Evolutionary conservation across 2,888 invertebrate genomes (phyloP).

Genomic region (Lepidocyrtoides sp.): DNA sequence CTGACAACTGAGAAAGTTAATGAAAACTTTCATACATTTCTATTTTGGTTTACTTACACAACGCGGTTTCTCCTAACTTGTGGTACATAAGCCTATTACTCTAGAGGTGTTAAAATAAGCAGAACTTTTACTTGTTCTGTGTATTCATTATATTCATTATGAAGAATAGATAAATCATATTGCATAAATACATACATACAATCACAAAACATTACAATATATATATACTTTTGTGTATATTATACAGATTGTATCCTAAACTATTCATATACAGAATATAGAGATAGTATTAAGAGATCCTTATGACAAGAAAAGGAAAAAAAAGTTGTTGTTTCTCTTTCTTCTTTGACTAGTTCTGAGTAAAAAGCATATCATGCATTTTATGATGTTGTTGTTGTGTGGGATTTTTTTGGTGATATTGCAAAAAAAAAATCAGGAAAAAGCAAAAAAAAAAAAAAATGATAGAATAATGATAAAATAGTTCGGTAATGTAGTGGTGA

Average conservation of each 20-base stretch:
- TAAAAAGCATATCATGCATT: conserved; percentile 41
- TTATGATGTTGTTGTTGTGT: conserved; percentile 45
- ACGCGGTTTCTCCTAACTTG: no score
- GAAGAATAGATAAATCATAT: no score
- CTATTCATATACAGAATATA: background rate
- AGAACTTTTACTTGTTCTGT: no score
- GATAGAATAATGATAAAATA: conserved; percentile 61
- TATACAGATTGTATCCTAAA: background rate
- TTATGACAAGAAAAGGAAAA: conserved; percentile 54
- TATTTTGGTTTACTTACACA: no score
- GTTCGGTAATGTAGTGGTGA: conserved; percentile 1
- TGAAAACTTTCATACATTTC: no score
- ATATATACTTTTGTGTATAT: background rate
- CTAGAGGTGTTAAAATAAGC: no score
- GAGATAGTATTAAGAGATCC: conserved; percentile 43
- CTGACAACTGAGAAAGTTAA: no score
- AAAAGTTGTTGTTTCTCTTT: conserved; percentile 44
- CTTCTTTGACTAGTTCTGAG: background rate
- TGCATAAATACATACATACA: no score
- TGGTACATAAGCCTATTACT: no score
- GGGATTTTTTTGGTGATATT: conserved; percentile 45
- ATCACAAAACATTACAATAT: no score
- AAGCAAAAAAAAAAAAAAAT: background rate
- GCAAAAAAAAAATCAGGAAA: conserved; percentile 38
- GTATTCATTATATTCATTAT: no score